These are phyloP conservation scores for Priocnemis perturbator DNA, from an alignment of 2,888 invertebrate genomes.

Conservation along the genomic window DNA sequence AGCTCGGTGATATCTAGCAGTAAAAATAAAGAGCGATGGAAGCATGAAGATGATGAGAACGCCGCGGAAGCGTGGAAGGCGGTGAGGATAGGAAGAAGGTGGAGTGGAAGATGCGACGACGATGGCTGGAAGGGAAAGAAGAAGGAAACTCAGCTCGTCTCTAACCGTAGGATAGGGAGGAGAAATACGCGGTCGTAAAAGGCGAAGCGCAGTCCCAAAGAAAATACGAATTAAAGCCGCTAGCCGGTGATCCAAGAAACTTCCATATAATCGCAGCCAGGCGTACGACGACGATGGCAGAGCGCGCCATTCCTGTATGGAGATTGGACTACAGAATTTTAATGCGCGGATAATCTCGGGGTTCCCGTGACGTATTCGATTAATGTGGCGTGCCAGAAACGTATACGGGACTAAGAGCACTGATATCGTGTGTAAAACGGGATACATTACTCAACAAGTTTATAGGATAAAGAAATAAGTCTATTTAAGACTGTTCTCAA, in stretches of 20 bases:
- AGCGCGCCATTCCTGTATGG: conserved; percentile 38
- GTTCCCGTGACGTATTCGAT: too few species aligned
- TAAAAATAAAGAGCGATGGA: conserved; percentile 7
- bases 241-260: conserved; percentile 56
- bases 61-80: conserved; percentile 37
- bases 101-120: conserved; percentile 40
- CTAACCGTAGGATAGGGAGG: conserved; percentile 58
- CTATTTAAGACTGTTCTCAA: too few species aligned
- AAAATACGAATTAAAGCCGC: conserved; percentile 73
- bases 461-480: not conserved
- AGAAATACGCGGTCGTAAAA: conserved; percentile 72
- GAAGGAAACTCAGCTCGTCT: conserved; percentile 59
- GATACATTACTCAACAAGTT: not conserved
- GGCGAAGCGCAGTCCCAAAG: conserved; percentile 66
- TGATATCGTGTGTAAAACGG: not conserved
- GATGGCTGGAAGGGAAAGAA: conserved; percentile 39
- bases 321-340: conserved; percentile 26
- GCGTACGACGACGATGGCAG: conserved; percentile 21
- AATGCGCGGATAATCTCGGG: not conserved
- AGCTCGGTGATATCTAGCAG: too few species aligned
- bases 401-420: not conserved
- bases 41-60: conserved; percentile 32
- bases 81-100: conserved; percentile 44
- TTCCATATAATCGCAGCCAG: conserved; percentile 53
- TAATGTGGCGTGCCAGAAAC: not conserved